A percentile compares a stretch with the other conserved stretches of the same genome.
These are phyloP conservation scores for Heterodera carotae DNA, from an alignment of 1,140 invertebrate genomes.

Conservation along the genomic window DNA sequence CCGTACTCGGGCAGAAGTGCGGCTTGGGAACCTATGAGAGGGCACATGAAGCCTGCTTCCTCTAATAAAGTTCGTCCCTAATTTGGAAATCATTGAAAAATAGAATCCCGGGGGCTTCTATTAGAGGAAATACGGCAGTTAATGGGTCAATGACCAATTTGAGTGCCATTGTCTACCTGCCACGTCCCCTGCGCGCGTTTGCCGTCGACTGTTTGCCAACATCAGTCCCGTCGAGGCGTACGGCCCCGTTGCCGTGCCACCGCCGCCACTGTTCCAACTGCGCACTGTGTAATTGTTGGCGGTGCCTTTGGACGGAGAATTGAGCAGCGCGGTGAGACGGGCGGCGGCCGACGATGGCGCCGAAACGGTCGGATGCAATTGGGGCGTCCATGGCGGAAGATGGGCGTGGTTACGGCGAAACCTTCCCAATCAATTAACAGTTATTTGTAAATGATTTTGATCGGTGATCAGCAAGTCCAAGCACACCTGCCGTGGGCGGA, in stretches of 20 bases:
- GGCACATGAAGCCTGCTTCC: background rate
- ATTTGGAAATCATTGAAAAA: no score
- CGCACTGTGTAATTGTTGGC: conserved; percentile 30
- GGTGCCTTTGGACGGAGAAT: conserved; percentile 13
- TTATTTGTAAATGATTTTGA: background rate
- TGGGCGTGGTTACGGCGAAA: conserved; percentile 9
- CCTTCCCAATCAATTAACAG: background rate
- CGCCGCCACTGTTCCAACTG: conserved; percentile 28
- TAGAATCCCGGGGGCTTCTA: no score
- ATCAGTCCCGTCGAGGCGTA: conserved; percentile 13
- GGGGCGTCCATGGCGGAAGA: conserved; percentile 10
- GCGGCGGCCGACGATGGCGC: conserved; percentile 17
- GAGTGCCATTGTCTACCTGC: conserved; percentile 6
- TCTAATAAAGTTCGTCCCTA: no score
- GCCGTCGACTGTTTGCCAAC: conserved; percentile 4
- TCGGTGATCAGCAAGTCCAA: no score
- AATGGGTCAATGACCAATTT: no score
- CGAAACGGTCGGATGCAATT: conserved; percentile 24
- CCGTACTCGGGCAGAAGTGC: conserved; percentile 53
- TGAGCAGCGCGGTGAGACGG: conserved; percentile 7
- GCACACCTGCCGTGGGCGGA: background rate
- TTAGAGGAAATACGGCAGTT: no score
- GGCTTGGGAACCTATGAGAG: conserved; percentile 56
- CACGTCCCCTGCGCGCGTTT: conserved; percentile 2
- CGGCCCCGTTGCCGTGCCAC: conserved; percentile 4